These are phyloP conservation scores for Corydoras maculifer DNA, from an alignment of 2,113 vertebrate species.

Conservation along the genomic window DNA sequence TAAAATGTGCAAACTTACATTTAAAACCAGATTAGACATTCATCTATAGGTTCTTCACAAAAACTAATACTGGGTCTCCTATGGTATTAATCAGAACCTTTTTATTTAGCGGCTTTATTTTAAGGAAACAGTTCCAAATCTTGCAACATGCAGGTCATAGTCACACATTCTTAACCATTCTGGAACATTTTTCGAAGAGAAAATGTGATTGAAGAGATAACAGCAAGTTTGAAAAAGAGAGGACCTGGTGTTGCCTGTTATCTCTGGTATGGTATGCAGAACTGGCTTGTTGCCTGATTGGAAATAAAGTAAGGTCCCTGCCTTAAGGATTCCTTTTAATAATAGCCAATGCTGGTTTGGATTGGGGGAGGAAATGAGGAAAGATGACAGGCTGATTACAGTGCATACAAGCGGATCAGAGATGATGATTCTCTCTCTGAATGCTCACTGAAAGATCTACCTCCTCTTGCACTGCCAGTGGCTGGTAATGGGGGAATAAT, in stretches of 20 bases:
- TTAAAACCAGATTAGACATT: too few species aligned
- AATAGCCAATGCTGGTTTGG: neutral
- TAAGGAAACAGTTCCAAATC: neutral
- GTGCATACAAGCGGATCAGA: conserved; percentile 27
- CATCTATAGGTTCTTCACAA: too few species aligned
- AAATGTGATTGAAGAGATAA: conserved; percentile 46
- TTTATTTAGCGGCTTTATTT: neutral
- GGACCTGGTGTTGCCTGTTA: conserved; percentile 10
- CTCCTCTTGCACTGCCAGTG: conserved; percentile 3
- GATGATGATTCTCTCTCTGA: conserved; percentile 30
- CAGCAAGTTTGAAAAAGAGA: conserved; percentile 36
- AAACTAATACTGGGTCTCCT: too few species aligned
- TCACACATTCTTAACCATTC: conserved; percentile 42
- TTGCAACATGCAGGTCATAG: conserved; percentile 20
- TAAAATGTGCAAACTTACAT: too few species aligned
- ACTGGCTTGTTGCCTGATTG: neutral
- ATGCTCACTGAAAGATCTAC: conserved; percentile 21
- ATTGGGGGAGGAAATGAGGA: conserved; percentile 16
- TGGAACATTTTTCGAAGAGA: conserved; percentile 41
- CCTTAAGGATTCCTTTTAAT: conserved; percentile 14
- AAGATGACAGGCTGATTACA: conserved; percentile 21
- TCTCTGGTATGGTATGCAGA: conserved; percentile 25
- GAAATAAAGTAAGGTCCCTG: neutral
- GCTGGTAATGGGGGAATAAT: conserved; percentile 40
- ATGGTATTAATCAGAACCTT: neutral